Evolutionary conservation across 2,797 vertebrate species (phyloP), one percentile per base, ranked within the genome.

Genomic region (Tragelaphus oryx): DNA sequence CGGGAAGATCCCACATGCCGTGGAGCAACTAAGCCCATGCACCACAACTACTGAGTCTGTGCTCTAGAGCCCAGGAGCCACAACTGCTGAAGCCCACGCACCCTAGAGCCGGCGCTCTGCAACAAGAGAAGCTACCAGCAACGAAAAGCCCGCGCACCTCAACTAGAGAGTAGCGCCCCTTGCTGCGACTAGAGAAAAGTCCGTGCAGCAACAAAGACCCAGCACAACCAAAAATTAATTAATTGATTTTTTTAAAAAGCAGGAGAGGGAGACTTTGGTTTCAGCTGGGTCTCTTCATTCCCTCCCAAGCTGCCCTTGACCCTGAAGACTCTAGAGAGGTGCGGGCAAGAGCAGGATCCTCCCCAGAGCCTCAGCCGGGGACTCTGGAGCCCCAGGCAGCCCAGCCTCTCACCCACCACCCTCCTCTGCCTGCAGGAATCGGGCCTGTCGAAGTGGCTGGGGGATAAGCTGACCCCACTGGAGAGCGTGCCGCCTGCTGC

Each of bases 381-480:
- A 30, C 62, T 41, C 24, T 2, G 41, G 71, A 74, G 41, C 11
- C 76, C 50, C 13, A 55, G 48, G n/a, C 5, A 16, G 13, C 37
- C 41, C 88, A 10, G 18, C 5, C 12, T 71, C 84, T 82, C 75
- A 78, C 12, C 44, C 1, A 41, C 18, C 9, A 3, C 30, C 4
- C 8, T 33, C 84, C 16, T 93, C 4, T 78, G 96, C 11, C 78
- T 26, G 71, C 96, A 99, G 99, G 52, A 0, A 1, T 99, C 99
- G 0, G 98, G 98, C 33, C 97, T 99, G 78, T 99, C 99, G 0
- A 0, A 0, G 0, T 99, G 99, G 99, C 59, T 99, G 78, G 99
- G 99, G 1, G 2, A 79, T 2, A 98, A 98, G 24, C 97, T 99
- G 92, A 95, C 98, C 0, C 99, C 99, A 0, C 98, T 99, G 94